Conservation (phyloP, 2,888 invertebrate species). For the Odontomyia ornata region DNA sequence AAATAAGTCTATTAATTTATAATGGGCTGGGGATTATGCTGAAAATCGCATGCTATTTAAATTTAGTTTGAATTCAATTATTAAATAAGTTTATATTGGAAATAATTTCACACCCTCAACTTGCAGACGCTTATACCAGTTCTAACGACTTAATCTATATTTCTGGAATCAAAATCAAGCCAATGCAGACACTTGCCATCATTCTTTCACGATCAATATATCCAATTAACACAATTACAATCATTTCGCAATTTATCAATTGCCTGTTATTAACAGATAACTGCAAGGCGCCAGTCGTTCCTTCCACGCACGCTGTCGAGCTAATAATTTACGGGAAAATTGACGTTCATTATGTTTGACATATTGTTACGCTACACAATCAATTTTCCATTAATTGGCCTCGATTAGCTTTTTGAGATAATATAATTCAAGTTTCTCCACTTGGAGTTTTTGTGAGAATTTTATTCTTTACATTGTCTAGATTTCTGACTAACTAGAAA, state of each 20-base stretch:
- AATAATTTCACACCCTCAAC: too few species aligned
- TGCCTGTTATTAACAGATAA: conserved; percentile 18
- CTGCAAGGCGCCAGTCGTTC: conserved; percentile 37
- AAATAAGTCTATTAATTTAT: too few species aligned
- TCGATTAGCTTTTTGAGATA: background rate
- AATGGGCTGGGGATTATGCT: too few species aligned
- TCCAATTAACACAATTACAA: conserved; percentile 33
- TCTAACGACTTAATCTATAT: too few species aligned
- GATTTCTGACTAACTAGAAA: too few species aligned
- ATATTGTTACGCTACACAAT: conserved; percentile 1
- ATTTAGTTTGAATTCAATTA: too few species aligned
- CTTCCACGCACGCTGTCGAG: background rate
- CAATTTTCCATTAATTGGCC: background rate
- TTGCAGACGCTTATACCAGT: too few species aligned
- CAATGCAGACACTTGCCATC: background rate
- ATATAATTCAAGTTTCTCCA: too few species aligned
- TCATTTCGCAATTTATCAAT: conserved; percentile 36
- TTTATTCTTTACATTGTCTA: too few species aligned
- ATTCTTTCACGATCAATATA: conserved; percentile 26
- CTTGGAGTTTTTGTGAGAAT: too few species aligned
- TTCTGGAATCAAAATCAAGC: background rate
- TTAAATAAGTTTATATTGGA: too few species aligned
- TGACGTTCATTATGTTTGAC: conserved; percentile 22
- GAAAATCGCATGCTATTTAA: too few species aligned
- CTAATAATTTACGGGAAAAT: conserved; percentile 3